These are phyloP conservation scores for Phalacrocorax pelagicus DNA, from an alignment of 2,113 vertebrate genomes.

Conservation along the genomic window DNA sequence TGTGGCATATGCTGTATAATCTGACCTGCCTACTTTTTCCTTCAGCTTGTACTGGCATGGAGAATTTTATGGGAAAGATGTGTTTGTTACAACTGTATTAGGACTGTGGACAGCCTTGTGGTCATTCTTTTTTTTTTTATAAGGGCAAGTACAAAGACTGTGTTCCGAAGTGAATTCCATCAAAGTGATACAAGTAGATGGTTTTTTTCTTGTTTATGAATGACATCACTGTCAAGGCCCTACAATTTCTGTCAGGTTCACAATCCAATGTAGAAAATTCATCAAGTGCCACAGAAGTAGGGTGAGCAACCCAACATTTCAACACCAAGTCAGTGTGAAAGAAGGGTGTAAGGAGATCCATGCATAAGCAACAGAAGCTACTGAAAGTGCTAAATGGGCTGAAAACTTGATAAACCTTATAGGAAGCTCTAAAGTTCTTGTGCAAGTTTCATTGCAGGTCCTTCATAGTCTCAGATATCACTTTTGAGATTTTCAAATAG, in stretches of 20 bases:
- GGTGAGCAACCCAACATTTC: neutral
- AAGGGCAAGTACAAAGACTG: neutral
- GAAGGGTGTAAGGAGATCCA: neutral
- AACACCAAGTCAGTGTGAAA: neutral
- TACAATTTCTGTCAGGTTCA: neutral
- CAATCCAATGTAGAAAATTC: neutral
- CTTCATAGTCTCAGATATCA: neutral
- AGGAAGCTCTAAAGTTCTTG: neutral
- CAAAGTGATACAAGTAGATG: neutral
- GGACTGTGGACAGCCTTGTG: neutral
- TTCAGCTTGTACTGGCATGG: neutral
- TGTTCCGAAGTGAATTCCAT: neutral
- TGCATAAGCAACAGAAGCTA: neutral
- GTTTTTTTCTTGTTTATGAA: neutral
- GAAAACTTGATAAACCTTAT: neutral
- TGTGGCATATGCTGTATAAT: neutral
- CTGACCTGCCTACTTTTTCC: neutral
- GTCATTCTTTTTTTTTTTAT: neutral
- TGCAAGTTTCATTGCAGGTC: neutral
- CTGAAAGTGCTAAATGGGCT: neutral
- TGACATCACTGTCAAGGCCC: accelerated
- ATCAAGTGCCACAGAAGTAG: neutral
- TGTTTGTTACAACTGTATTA: neutral
- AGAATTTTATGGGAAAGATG: neutral
- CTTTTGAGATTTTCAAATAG: neutral